Evolutionary conservation across 1,140 invertebrate species (phyloP).

Genomic region (Apis florea): DNA sequence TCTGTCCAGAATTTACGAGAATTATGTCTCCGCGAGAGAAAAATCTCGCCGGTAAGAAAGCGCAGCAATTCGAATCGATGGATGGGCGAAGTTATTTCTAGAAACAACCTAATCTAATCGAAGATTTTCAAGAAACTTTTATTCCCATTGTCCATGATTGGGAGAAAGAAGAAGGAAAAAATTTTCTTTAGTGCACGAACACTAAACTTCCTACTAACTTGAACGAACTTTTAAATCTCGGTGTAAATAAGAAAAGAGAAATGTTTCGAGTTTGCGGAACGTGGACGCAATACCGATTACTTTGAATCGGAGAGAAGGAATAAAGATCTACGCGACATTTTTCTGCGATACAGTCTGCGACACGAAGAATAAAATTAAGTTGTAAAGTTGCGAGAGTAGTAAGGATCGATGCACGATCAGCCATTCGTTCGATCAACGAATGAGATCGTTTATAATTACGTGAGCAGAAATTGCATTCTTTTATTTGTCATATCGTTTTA

Average conservation of each 20-base stretch:
- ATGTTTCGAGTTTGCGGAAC: neutral
- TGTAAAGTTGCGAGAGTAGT: slow-evolving; percentile 10
- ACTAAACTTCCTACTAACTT: neutral
- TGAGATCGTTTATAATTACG: neutral
- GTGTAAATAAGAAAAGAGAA: neutral
- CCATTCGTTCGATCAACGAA: neutral
- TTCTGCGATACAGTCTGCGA: neutral
- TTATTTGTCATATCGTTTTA: too few species aligned
- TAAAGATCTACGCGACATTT: neutral
- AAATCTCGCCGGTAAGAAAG: too few species aligned
- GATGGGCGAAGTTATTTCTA: neutral
- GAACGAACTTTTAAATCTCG: neutral
- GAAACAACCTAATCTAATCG: neutral
- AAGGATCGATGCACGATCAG: neutral
- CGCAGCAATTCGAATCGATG: neutral
- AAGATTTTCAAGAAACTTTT: neutral
- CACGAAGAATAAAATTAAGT: neutral
- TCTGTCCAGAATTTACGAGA: neutral
- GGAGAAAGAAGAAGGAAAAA: neutral
- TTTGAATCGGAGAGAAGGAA: neutral
- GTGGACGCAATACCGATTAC: neutral
- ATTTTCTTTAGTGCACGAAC: neutral
- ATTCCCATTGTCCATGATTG: neutral
- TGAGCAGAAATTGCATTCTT: neutral
- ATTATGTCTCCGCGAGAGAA: too few species aligned